These are phyloP conservation scores for Tauraco erythrolophus DNA, from an alignment of 2,113 vertebrate genomes.

Conservation along the genomic window DNA sequence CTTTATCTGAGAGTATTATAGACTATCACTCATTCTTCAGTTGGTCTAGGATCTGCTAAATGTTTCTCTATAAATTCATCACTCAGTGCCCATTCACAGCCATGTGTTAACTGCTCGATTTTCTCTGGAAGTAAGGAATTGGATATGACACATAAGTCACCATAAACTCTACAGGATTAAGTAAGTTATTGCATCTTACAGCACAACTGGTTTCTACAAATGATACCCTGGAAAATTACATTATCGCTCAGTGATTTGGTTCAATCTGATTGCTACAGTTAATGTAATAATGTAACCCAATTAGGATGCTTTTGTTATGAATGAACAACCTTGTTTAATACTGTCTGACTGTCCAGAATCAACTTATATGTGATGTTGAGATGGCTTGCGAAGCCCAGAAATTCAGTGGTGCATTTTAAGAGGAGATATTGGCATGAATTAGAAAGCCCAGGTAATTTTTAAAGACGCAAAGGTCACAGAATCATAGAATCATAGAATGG, in stretches of 20 bases:
- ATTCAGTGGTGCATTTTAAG: background rate
- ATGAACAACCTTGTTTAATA: constrained; percentile 66
- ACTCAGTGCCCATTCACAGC: constrained; percentile 2
- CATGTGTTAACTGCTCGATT: background rate
- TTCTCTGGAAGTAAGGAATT: constrained; percentile 39
- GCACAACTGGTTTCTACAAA: constrained; percentile 63
- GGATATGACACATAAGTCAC: constrained; percentile 55
- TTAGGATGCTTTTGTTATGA: constrained; percentile 71
- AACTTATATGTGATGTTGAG: background rate
- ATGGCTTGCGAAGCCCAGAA: background rate
- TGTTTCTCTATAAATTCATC: constrained; percentile 4
- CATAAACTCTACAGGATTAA: constrained; percentile 66
- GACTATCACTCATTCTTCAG: background rate
- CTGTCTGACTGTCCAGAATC: constrained; percentile 46
- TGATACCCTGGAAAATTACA: constrained; percentile 65
- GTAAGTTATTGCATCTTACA: constrained; percentile 52
- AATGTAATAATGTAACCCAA: constrained; percentile 71
- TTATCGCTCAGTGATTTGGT: constrained; percentile 63
- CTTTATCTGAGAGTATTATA: background rate
- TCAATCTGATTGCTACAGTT: constrained; percentile 72
- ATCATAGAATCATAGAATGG: too few species aligned
- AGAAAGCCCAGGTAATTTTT: background rate
- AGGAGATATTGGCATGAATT: background rate
- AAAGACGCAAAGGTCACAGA: background rate
- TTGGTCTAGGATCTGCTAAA: background rate